Conservation (phyloP, 2,113 vertebrate genomes). For the Lepus americanus region DNA sequence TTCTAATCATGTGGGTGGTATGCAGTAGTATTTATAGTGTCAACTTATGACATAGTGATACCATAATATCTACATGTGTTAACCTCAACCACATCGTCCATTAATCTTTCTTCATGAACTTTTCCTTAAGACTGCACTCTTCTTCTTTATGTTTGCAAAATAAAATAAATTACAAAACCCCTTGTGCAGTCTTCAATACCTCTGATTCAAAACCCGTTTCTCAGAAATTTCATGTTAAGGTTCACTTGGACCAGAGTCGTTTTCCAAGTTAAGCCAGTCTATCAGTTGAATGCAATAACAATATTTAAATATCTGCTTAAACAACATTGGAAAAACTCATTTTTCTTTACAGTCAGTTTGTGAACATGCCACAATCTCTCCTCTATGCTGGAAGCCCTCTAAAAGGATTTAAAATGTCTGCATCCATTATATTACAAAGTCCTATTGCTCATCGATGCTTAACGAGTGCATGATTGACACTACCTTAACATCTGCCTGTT, state of each 20-base stretch:
- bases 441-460: not conserved
- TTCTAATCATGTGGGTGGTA: slow-evolving; percentile 46
- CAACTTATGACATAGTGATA: slow-evolving; percentile 6
- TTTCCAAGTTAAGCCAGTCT: not conserved
- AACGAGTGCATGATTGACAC: slow-evolving; percentile 5
- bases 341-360: slow-evolving; percentile 26
- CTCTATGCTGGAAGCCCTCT: not conserved
- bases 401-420: slow-evolving; percentile 5
- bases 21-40: slow-evolving; percentile 29
- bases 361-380: not conserved
- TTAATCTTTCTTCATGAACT: not conserved
- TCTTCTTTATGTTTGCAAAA: slow-evolving; percentile 21
- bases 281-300: not conserved
- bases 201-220: slow-evolving; percentile 23
- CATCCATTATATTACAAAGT: slow-evolving; percentile 35
- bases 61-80: not conserved
- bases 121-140: slow-evolving; percentile 28
- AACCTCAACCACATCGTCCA: slow-evolving; percentile 25
- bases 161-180: not conserved
- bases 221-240: not conserved
- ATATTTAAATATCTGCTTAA: slow-evolving; percentile 37
- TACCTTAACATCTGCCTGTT: not conserved
- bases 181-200: slow-evolving; percentile 29
- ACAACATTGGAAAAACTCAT: not conserved
- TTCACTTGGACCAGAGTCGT: not conserved